phyloP scores from a whole-genome alignment of 2,888 invertebrate genomes.

The Tupiocoris notatus region DNA sequence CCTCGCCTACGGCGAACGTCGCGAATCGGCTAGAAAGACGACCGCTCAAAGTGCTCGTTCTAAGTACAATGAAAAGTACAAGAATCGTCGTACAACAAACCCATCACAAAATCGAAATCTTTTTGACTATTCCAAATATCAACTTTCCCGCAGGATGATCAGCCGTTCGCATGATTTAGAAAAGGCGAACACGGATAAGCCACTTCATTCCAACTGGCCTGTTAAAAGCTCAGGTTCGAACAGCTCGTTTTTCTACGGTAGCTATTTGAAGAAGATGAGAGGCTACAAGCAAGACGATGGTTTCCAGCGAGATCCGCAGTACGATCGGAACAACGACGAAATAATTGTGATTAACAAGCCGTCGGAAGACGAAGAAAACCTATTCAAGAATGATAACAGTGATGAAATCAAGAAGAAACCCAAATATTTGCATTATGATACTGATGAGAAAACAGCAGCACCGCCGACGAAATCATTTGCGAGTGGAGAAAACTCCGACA shows the following conservation, averaged over 20 bases:
- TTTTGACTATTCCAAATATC: background rate
- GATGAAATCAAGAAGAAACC: background rate
- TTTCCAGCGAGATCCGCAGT: slow-evolving; percentile 27
- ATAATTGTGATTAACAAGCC: slow-evolving; percentile 19
- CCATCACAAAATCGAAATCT: background rate
- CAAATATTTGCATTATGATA: slow-evolving; percentile 16
- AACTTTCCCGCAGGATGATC: background rate
- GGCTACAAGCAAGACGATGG: slow-evolving; percentile 1
- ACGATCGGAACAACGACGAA: slow-evolving; percentile 4
- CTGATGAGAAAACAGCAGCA: background rate
- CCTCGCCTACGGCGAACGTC: background rate
- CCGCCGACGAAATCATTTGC: background rate
- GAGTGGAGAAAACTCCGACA: background rate
- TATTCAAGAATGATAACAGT: background rate
- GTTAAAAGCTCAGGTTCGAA: background rate
- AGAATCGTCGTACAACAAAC: background rate
- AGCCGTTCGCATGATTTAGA: background rate
- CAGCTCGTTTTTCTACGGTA: background rate
- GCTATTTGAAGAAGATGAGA: background rate
- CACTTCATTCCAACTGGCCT: background rate
- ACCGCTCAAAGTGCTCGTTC: background rate
- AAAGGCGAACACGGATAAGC: background rate
- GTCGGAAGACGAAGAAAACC: background rate
- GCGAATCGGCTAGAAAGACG: background rate
- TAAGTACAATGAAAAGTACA: background rate